A percentile compares a stretch with the other conserved stretches of the same genome.
Conservation (phyloP, 1,140 invertebrate genomes). For the Meloidogyne exigua region DNA sequence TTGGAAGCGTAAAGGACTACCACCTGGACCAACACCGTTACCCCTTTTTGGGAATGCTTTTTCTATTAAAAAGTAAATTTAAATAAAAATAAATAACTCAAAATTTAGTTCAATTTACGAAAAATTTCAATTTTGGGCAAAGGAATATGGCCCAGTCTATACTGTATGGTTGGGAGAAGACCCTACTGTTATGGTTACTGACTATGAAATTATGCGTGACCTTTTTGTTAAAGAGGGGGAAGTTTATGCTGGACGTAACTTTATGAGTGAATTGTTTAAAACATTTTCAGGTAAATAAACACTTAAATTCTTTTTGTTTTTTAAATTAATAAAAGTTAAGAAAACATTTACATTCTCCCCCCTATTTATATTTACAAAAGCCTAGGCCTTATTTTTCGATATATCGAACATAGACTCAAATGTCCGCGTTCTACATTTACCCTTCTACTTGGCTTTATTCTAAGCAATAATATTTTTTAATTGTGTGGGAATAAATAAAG, state of each 20-base stretch:
- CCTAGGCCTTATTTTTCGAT: no score
- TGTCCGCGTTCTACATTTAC: no score
- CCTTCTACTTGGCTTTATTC: no score
- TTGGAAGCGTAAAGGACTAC: conserved; percentile 19
- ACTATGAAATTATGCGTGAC: not conserved
- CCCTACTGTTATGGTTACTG: conserved; percentile 10
- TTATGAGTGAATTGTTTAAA: not conserved
- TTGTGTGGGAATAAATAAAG: no score
- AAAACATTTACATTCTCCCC: no score
- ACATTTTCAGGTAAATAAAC: not conserved
- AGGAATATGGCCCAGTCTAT: conserved; percentile 10
- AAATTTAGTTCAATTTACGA: not conserved
- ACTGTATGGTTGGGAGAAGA: conserved; percentile 6
- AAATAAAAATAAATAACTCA: not conserved
- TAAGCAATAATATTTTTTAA: no score
- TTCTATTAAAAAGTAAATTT: not conserved
- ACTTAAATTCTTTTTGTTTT: no score
- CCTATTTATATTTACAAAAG: no score
- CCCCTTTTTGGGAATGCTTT: conserved; percentile 21
- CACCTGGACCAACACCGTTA: conserved; percentile 15
- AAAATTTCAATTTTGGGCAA: conserved; percentile 7
- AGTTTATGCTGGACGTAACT: not conserved
- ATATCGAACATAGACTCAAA: no score
- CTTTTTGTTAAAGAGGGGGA: conserved; percentile 4
- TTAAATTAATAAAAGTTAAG: no score